Conservation (phyloP, 2,113 vertebrate genomes). For the Catharus fuscescens region DNA sequence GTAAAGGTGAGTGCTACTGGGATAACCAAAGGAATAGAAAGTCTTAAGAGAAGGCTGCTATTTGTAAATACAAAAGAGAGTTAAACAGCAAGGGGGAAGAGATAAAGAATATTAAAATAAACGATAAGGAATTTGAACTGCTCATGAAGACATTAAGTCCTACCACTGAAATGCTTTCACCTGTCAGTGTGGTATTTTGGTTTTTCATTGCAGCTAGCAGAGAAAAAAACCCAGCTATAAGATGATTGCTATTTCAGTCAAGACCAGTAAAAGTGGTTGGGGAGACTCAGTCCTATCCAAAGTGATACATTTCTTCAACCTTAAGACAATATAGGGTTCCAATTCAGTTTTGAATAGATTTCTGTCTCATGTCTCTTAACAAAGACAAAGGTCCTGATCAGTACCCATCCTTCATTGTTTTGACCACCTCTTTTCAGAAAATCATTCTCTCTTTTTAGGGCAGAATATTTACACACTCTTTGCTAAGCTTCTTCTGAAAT, state of each 20-base stretch:
- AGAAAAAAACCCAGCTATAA: not conserved
- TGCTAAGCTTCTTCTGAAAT: not conserved
- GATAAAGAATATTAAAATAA: not conserved
- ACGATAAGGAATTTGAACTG: not conserved
- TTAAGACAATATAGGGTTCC: not conserved
- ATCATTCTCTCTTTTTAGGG: not conserved
- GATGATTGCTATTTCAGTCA: not conserved
- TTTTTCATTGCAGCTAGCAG: not conserved
- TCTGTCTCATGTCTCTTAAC: not conserved
- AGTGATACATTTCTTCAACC: not conserved
- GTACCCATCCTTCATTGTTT: not conserved
- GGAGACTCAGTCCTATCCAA: not conserved
- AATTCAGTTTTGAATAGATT: not conserved
- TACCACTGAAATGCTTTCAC: not conserved
- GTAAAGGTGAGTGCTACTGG: slow-evolving; percentile 13
- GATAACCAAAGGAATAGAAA: not conserved
- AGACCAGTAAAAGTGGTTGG: not conserved
- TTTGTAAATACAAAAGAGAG: not conserved
- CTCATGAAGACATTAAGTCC: not conserved
- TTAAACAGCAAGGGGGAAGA: not conserved
- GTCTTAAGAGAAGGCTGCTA: not conserved
- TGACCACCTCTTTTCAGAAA: not conserved
- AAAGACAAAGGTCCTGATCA: not conserved
- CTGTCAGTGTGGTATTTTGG: not conserved
- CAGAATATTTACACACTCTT: not conserved